A percentile compares a stretch with the other conserved stretches of the same genome.
Evolutionary conservation across 2,113 vertebrate genomes (phyloP).

Genomic region (Mustelus asterias): DNA sequence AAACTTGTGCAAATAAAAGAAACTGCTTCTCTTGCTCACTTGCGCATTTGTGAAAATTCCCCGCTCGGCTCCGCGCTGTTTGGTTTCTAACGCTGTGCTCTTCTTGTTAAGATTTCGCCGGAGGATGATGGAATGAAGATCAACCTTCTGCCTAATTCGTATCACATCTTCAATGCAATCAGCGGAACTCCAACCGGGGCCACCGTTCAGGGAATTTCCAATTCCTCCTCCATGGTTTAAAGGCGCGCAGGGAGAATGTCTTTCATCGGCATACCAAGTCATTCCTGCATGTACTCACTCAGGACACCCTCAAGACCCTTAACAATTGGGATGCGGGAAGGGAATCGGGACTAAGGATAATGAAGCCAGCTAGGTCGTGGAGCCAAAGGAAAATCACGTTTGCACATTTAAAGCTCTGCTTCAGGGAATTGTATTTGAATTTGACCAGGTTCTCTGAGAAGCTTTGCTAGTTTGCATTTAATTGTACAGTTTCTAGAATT

Average conservation of each 20-base stretch:
- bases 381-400: constrained; percentile 28
- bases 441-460: neutral
- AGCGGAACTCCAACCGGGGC: constrained; percentile 90
- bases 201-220: constrained; percentile 86
- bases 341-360: neutral
- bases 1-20: neutral
- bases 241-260: constrained; percentile 41
- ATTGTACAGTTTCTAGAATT: constrained; percentile 26
- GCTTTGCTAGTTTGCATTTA: neutral
- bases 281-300: constrained; percentile 49
- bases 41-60: neutral
- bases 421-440: neutral
- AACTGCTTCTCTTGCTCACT: neutral
- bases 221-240: constrained; percentile 90
- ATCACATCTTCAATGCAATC: constrained; percentile 98
- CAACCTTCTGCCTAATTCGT: constrained; percentile 76
- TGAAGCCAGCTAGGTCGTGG: neutral
- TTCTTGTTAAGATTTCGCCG: constrained; percentile 66
- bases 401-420: constrained; percentile 33
- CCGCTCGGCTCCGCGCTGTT: accelerated
- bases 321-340: neutral
- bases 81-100: constrained; percentile 35
- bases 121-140: constrained; percentile 82
- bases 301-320: constrained; percentile 54
- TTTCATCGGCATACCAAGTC: neutral